These are phyloP conservation scores for Aspidapion aeneum DNA, from an alignment of 2,888 invertebrate species.

Conservation along the genomic window DNA sequence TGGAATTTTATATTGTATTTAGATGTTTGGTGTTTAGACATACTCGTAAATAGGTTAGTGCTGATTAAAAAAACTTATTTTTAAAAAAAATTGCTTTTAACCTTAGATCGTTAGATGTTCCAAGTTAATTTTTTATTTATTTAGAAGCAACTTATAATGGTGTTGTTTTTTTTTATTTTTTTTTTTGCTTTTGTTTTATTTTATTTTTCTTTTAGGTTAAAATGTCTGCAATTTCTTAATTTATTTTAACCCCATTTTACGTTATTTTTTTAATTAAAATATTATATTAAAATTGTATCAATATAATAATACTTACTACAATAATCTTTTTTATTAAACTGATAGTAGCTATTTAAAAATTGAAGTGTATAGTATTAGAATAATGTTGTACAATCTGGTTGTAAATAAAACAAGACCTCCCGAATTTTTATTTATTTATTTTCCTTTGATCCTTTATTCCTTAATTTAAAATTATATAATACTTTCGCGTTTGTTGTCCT, in stretches of 20 bases:
- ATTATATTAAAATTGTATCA: constrained; percentile 41
- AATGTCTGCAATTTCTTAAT: constrained; percentile 29
- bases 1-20: too few species aligned
- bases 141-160: background rate
- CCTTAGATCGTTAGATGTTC: too few species aligned
- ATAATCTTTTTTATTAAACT: constrained; percentile 47
- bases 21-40: too few species aligned
- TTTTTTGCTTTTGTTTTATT: background rate
- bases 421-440: constrained; percentile 1
- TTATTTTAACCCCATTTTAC: constrained; percentile 39
- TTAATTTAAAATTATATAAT: too few species aligned
- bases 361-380: constrained; percentile 49
- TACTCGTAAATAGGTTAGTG: too few species aligned
- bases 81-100: background rate
- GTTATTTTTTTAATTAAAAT: constrained; percentile 35
- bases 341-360: constrained; percentile 46
- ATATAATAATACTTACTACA: constrained; percentile 43
- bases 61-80: too few species aligned
- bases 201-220: constrained; percentile 20
- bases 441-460: constrained; percentile 5
- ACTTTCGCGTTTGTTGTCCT: too few species aligned
- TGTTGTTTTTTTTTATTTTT: background rate
- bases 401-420: constrained; percentile 43
- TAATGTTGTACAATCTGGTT: constrained; percentile 49
- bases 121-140: too few species aligned